Percentiles rank a stretch among this genome's conserved stretches.
Evolutionary conservation across 2,113 vertebrate species (phyloP).

Genomic region (Carollia perspicillata): DNA sequence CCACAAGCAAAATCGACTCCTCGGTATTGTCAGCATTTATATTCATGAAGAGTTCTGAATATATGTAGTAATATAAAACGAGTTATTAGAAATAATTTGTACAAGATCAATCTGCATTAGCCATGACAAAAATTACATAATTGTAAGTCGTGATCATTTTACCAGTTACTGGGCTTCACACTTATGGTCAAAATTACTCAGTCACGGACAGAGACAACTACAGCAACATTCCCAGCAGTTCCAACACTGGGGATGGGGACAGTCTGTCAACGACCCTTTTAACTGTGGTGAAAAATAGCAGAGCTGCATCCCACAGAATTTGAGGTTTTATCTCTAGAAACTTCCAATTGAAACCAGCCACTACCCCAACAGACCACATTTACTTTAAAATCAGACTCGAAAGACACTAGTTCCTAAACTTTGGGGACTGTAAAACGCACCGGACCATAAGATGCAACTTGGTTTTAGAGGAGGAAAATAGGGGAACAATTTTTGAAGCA

Average conservation of each 20-base stretch:
- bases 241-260: not conserved
- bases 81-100: slow-evolving; percentile 64
- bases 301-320: not conserved
- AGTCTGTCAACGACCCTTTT: not conserved
- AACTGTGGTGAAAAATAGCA: not conserved
- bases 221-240: not conserved
- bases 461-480: too few relatives aligned
- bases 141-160: not conserved
- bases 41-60: slow-evolving; percentile 53
- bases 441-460: too few relatives aligned
- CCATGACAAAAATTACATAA: not conserved
- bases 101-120: not conserved
- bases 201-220: not conserved
- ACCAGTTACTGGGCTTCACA: not conserved
- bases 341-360: not conserved
- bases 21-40: slow-evolving; percentile 60
- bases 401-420: not conserved
- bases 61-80: slow-evolving; percentile 58
- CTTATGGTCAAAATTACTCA: not conserved
- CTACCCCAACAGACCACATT: not conserved
- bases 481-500: too few relatives aligned
- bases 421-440: too few relatives aligned
- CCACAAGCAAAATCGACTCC: slow-evolving; percentile 40
- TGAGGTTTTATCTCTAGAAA: not conserved
- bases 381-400: not conserved